Conservation (phyloP, 2,888 invertebrate species). For the Morpho helenor region DNA sequence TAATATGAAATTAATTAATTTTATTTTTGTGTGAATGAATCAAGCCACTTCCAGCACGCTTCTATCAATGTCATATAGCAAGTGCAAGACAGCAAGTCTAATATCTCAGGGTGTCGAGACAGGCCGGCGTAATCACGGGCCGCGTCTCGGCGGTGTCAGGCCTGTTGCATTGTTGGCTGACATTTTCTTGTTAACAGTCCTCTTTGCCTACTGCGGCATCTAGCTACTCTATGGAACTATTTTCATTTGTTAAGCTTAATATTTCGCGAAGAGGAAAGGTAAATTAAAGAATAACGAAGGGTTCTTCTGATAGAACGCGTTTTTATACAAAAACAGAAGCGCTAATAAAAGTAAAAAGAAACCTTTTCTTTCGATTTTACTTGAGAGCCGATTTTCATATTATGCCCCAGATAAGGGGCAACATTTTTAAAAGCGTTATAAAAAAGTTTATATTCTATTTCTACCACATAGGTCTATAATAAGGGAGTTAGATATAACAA, state of each 20-base stretch:
- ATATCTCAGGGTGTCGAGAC: slow-evolving; percentile 69
- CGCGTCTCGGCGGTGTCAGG: slow-evolving; percentile 53
- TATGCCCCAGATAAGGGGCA: no score
- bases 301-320: not conserved
- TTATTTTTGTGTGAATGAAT: not conserved
- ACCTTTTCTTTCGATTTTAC: not conserved
- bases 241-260: slow-evolving; percentile 12
- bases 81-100: slow-evolving; percentile 58
- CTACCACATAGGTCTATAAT: no score
- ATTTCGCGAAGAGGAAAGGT: slow-evolving; percentile 8
- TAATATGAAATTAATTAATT: no score
- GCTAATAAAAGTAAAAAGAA: not conserved
- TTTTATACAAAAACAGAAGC: not conserved
- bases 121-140: slow-evolving; percentile 59
- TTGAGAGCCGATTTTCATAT: no score
- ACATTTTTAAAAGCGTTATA: no score
- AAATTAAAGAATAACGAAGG: slow-evolving; percentile 6
- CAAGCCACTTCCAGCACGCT: slow-evolving; percentile 2
- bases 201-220: slow-evolving; percentile 40
- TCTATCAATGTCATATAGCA: slow-evolving; percentile 24
- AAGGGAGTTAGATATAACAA: no score
- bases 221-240: slow-evolving; percentile 35
- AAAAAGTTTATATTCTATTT: no score
- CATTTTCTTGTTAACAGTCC: slow-evolving; percentile 67
- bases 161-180: slow-evolving; percentile 60